Conservation (phyloP, 2,888 invertebrate species). For the Sarcophaga subvicina region DNA sequence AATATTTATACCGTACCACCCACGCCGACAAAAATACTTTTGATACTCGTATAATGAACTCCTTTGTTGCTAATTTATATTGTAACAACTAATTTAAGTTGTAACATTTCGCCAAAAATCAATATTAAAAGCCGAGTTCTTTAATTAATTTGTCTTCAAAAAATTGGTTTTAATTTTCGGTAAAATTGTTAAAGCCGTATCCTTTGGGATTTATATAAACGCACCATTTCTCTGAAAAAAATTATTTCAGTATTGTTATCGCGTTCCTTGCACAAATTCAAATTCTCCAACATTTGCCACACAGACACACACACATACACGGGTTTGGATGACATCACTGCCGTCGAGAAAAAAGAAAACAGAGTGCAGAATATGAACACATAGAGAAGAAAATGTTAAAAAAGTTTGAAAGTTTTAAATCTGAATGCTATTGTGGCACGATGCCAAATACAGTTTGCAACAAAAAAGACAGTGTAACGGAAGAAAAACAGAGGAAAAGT, state of each 20-base stretch:
- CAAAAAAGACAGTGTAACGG: background rate
- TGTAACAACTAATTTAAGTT: slow-evolving; percentile 22
- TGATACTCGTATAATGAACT: background rate
- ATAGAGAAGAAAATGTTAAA: background rate
- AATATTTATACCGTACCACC: background rate
- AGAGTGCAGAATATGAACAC: too few species aligned
- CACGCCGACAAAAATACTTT: background rate
- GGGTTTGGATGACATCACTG: slow-evolving; percentile 1
- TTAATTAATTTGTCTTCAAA: slow-evolving; percentile 35
- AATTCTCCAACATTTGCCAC: background rate
- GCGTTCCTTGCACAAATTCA: background rate
- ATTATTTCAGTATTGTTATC: too few species aligned
- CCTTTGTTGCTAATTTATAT: slow-evolving; percentile 60
- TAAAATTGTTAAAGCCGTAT: background rate
- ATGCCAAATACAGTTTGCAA: background rate
- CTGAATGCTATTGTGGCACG: slow-evolving; percentile 1
- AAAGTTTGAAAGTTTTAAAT: slow-evolving; percentile 4
- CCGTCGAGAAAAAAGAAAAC: background rate
- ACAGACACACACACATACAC: background rate
- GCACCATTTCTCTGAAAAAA: too few species aligned
- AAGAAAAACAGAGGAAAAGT: background rate
- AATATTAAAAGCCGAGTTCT: slow-evolving; percentile 52
- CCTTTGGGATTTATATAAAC: background rate
- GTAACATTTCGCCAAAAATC: slow-evolving; percentile 64
- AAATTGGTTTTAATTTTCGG: background rate